Evolutionary conservation across 2,797 vertebrate species (phyloP).

Genomic region (Sibirionetta formosa): DNA sequence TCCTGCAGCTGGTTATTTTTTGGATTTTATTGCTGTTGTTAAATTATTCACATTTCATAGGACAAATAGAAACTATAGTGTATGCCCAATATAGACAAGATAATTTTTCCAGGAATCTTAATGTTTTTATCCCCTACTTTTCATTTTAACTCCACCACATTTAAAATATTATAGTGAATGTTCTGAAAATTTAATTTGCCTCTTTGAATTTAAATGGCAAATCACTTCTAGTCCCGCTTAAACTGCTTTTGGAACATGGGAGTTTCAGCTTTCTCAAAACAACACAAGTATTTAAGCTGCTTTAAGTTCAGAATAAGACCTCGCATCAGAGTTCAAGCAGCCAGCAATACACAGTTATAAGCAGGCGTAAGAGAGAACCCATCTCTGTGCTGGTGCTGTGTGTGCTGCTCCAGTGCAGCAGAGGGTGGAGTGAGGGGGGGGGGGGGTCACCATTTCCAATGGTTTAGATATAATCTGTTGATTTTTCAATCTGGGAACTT

Average conservation of each 20-base stretch:
- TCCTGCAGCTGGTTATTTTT: not conserved
- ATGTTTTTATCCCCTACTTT: fast-evolving
- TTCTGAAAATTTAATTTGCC: not conserved
- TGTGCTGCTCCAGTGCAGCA: not conserved
- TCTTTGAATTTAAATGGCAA: not conserved
- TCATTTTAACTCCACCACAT: fast-evolving
- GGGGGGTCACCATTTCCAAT: not conserved
- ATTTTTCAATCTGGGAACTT: not conserved
- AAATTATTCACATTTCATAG: not conserved
- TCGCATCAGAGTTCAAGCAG: not conserved
- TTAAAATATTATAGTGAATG: fast-evolving
- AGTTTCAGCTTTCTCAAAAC: not conserved
- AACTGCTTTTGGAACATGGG: not conserved
- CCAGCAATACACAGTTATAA: not conserved
- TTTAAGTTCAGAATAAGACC: not conserved
- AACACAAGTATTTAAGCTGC: not conserved
- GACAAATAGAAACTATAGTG: not conserved
- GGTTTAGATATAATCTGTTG: not conserved
- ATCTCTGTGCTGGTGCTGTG: not conserved
- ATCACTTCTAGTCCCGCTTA: not conserved
- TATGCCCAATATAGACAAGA: not conserved
- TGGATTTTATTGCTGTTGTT: not conserved
- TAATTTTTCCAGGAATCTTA: not conserved
- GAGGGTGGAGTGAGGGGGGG: not conserved
- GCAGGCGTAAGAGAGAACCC: not conserved